These are phyloP conservation scores for Protomyctophum bolini DNA, from an alignment of 2,113 vertebrate genomes.

Conservation along the genomic window DNA sequence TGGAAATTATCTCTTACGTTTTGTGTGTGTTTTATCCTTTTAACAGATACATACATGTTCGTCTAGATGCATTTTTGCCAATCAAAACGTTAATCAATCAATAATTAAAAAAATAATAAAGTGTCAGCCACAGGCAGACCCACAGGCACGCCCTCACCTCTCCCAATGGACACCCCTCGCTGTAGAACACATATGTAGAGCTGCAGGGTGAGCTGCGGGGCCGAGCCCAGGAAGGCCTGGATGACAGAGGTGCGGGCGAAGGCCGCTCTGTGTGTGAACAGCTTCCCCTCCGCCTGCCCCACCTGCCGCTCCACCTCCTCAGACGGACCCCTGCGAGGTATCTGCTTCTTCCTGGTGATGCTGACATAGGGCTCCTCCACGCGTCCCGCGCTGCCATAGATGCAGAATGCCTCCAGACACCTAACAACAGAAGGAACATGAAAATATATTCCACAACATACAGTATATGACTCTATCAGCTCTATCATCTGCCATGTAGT, in stretches of 20 bases:
- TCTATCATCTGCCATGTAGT: too few relatives aligned
- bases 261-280: conserved; percentile 91
- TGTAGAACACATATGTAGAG: conserved; percentile 92
- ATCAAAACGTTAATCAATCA: not conserved
- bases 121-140: not conserved
- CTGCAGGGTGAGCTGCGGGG: conserved; percentile 95
- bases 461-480: too few relatives aligned
- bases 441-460: not conserved
- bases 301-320: conserved; percentile 95
- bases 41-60: too few relatives aligned
- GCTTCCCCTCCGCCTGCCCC: conserved; percentile 94
- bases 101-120: not conserved
- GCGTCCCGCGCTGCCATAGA: conserved; percentile 86
- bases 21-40: too few relatives aligned
- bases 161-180: conserved; percentile 81
- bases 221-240: conserved; percentile 96
- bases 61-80: too few relatives aligned
- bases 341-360: conserved; percentile 94
- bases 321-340: conserved; percentile 85
- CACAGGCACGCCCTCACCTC: conserved; percentile 80
- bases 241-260: conserved; percentile 95
- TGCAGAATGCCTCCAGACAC: conserved; percentile 93
- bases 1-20: too few relatives aligned
- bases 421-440: conserved; percentile 66
- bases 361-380: conserved; percentile 97